Evolutionary conservation across 2,113 vertebrate species (phyloP).

Genomic region (Montifringilla adamsi): DNA sequence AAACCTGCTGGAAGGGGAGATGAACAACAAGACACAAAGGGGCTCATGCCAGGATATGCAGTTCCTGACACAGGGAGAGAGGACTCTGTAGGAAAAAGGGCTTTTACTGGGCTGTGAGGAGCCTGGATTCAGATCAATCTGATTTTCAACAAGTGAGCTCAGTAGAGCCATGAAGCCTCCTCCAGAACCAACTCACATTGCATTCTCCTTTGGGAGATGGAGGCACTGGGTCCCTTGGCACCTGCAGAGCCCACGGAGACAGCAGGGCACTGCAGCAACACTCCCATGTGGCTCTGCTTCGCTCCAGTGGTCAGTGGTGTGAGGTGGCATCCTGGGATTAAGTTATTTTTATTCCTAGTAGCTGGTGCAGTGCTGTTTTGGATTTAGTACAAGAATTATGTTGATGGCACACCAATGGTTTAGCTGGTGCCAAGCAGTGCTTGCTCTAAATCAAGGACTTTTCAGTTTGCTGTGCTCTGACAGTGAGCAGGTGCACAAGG

Average conservation of each 20-base stretch:
- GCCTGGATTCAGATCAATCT: not conserved
- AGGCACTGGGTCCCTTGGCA: not conserved
- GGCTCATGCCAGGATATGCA: not conserved
- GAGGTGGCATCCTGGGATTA: not conserved
- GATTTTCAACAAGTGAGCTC: not conserved
- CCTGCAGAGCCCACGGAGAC: not conserved
- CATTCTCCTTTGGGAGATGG: not conserved
- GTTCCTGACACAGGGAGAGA: not conserved
- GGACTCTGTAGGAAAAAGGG: not conserved
- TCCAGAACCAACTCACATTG: not conserved
- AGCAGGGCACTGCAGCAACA: not conserved
- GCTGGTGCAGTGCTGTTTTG: not conserved
- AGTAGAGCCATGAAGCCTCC: not conserved
- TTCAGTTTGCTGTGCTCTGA: not conserved
- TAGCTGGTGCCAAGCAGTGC: not conserved
- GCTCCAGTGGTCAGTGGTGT: rapidly evolving
- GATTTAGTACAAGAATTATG: not conserved
- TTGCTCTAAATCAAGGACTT: not conserved
- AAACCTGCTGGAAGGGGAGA: constrained; percentile 38
- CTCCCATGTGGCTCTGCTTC: not conserved
- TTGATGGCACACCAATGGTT: not conserved
- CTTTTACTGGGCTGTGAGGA: not conserved
- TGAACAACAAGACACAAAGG: not conserved
- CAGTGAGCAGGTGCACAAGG: not conserved
- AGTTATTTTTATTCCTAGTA: not conserved